phyloP scores from a whole-genome alignment of 2,797 vertebrate genomes.

The Acipenser oxyrinchus region DNA sequence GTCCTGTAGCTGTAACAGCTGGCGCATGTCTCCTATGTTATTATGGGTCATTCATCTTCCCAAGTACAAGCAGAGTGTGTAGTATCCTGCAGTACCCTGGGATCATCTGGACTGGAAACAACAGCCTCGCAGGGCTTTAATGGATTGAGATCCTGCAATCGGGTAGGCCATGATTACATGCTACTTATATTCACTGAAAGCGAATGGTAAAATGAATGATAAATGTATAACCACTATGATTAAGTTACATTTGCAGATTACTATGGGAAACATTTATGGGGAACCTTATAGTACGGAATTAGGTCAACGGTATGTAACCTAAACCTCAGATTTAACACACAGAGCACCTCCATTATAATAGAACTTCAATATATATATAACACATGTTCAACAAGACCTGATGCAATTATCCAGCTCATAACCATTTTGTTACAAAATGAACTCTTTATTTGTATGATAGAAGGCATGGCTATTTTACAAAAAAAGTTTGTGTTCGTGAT shows the following conservation, averaged over 20 bases:
- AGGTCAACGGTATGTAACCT: not conserved
- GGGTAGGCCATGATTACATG: constrained; percentile 1
- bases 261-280: not conserved
- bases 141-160: not conserved
- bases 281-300: not conserved
- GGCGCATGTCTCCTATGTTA: constrained; percentile 23
- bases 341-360: not conserved
- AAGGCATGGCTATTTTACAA: constrained; percentile 29
- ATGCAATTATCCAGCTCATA: constrained; percentile 13
- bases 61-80: constrained; percentile 25
- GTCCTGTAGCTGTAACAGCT: constrained; percentile 19
- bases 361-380: not conserved
- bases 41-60: constrained; percentile 14
- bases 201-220: constrained; percentile 17
- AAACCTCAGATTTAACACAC: not conserved
- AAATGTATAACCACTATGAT: constrained; percentile 9
- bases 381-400: not conserved
- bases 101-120: constrained; percentile 21
- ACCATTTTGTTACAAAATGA: constrained; percentile 33
- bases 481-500: constrained; percentile 18
- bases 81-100: constrained; percentile 7
- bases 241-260: constrained; percentile 15
- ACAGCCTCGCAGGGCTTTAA: constrained; percentile 13
- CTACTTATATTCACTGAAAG: constrained; percentile 13
- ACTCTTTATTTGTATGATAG: constrained; percentile 35